Evolutionary conservation across 2,888 invertebrate species (phyloP), one percentile per base, ranked within the genome.

Genomic region (Callimorpha dominula): DNA sequence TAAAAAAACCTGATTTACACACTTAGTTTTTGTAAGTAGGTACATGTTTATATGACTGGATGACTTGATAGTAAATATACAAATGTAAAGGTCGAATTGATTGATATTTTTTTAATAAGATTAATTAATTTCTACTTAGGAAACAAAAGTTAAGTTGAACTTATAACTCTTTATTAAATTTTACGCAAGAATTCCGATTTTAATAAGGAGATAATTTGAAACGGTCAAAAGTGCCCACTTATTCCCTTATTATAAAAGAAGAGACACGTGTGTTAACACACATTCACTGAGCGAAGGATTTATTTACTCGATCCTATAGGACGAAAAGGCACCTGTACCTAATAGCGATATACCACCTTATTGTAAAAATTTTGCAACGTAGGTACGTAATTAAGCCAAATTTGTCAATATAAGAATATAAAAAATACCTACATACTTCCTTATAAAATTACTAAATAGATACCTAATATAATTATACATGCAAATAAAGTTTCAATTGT

Each of bases 401-500:
- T 12, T 60, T 60, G 31, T 60, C 12, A 60, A 14, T 20, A 57
- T 11, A 20, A 20, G 57, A 1, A 60, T 11, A 12, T 31, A 31
- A 20, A 11, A 60, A 60, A 14, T 20, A 31, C 9, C 17, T 20
- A 54, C 9, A 31, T 9, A 14, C 60, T 31, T 20, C 1, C 9
- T 46, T 46, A 46, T 46, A 46, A 20, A 14, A 60, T 31, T 60
- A 60, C 1, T 31, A 14, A 60, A 31, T 60, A 46, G 6, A 46
- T 46, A 43, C 43, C 4, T 43, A 43, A 60, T 7, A 57, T 57
- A 46, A 65, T 46, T 65, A 67, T 12, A 43, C 40, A 62, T 50
- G 2, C 43, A 65, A 69, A 69, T 66, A 73, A 63, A 54, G 65
- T 65, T 75, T 74, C 77, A 77, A 83, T 83, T 77, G 72, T 79